Percentiles rank a stretch among this genome's conserved stretches.
phyloP scores from a whole-genome alignment of 2,797 vertebrate species.

The Anas bernieri region DNA sequence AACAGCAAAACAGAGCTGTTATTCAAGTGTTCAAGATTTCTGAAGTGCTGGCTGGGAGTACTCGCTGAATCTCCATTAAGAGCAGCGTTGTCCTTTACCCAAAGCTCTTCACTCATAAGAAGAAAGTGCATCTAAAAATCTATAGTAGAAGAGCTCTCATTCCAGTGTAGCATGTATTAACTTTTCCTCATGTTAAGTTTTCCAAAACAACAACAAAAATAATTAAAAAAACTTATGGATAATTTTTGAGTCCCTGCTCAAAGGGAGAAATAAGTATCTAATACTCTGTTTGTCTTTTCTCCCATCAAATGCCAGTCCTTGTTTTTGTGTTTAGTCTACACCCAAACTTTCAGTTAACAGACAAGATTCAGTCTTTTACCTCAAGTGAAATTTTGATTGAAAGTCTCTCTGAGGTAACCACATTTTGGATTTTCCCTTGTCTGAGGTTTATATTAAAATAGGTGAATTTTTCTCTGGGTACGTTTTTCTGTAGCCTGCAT shows the following conservation, averaged over 20 bases:
- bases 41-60: background rate
- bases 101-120: background rate
- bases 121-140: background rate
- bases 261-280: background rate
- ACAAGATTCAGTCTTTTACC: background rate
- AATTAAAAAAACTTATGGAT: background rate
- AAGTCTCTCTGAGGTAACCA: background rate
- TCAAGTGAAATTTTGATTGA: background rate
- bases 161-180: rapidly evolving
- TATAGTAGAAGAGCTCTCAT: background rate
- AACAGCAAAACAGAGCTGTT: background rate
- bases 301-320: background rate
- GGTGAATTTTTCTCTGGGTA: background rate
- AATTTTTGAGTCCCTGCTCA: background rate
- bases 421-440: background rate
- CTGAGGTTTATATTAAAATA: background rate
- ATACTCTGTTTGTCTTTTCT: rapidly evolving
- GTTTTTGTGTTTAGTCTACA: background rate
- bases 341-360: background rate
- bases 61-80: background rate
- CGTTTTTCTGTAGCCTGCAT: background rate
- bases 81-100: background rate
- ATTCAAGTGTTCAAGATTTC: background rate
- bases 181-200: background rate
- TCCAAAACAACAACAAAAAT: background rate